Evolutionary conservation across 2,113 vertebrate species (phyloP), one percentile per base, ranked within the genome.

Genomic region (Indicator maculatus): DNA sequence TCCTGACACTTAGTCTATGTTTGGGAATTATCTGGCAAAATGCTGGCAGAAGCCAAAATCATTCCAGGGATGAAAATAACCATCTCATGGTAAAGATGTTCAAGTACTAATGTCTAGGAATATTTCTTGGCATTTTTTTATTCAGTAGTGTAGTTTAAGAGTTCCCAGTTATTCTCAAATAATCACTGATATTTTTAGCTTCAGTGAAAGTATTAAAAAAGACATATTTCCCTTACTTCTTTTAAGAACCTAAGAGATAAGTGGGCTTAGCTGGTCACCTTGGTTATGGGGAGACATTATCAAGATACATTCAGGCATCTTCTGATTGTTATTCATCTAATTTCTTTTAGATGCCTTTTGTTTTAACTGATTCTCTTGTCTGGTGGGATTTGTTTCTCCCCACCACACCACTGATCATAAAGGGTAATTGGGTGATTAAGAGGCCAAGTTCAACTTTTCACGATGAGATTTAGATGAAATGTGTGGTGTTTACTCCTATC

Each of bases 21-120:
- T 89, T 89, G 23, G 17, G 44, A 82, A 69, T 67, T 75, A 18
- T 63, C 36, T 70, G 24, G 30, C 7, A 80, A 73, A 79, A 76
- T 56, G 16, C 55, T 95, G 45, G 5, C 63, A 85, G 28, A 63
- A 11, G 36, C n/a, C 8, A 4, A 83, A 93, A 38, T 38, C n/a
- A 26, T 76, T 9, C 78, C 50, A 76, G n/a, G 14, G 44, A 39
- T 16, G 12, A 87, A 78, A 84, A 80, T 63, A 74, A 44, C 24
- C 4, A 1, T 24, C 30, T 5, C 0, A 0, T 53, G 17, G 23
- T 72, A 11, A 28, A 15, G 63, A 33, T 72, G 38, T 59, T 84
- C 28, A 76, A 72, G 39, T 8, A 26, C 11, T 86, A 33, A 45
- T 71, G 6, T 39, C 58, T 74, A 47, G 26, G 11, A 78, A 61